phyloP scores from a whole-genome alignment of 2,113 vertebrate genomes.

The Tiliqua scincoides region DNA sequence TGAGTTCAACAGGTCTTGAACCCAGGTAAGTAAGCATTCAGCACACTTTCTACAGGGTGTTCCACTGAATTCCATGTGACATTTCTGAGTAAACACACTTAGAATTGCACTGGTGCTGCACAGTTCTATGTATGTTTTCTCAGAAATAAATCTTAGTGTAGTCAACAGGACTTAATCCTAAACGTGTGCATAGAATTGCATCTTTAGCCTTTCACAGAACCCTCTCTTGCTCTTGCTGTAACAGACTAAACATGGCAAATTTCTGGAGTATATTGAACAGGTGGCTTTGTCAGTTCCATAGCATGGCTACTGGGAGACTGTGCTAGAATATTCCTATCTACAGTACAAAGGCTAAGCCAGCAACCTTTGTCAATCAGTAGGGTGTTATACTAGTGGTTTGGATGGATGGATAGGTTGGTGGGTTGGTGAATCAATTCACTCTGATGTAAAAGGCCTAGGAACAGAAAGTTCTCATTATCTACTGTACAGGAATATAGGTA shows the following conservation, averaged over 20 bases:
- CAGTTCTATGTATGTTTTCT: too few relatives aligned
- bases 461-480: background rate
- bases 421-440: too few relatives aligned
- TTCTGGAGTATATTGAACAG: background rate
- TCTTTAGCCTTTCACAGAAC: too few relatives aligned
- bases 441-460: background rate
- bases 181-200: too few relatives aligned
- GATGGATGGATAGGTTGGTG: too few relatives aligned
- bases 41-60: too few relatives aligned
- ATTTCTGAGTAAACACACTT: too few relatives aligned
- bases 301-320: background rate
- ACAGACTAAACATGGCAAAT: background rate
- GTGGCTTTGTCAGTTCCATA: background rate
- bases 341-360: background rate
- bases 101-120: too few relatives aligned
- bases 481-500: background rate
- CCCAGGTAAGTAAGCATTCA: background rate
- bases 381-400: background rate
- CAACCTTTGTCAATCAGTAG: background rate
- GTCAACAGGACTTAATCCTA: too few relatives aligned
- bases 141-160: too few relatives aligned
- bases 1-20: too few relatives aligned
- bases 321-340: background rate
- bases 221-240: background rate
- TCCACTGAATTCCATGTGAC: too few relatives aligned